Evolutionary conservation across 2,113 vertebrate genomes (phyloP).

Genomic region (Parus major): DNA sequence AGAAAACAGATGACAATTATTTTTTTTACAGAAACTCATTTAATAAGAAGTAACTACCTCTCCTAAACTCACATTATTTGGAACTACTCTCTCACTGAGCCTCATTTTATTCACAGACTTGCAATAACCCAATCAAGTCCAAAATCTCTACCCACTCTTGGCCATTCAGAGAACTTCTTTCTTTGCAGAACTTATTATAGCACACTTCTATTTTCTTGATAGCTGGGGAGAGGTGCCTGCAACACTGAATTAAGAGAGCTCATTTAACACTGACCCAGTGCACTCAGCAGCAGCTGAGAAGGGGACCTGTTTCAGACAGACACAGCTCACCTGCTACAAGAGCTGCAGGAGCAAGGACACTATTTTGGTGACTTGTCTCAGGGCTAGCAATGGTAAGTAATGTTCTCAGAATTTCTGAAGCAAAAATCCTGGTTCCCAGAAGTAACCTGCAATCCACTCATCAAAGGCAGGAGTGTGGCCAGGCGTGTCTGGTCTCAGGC

Average conservation of each 20-base stretch:
- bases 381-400: background rate
- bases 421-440: background rate
- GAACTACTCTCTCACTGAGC: background rate
- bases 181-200: background rate
- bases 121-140: background rate
- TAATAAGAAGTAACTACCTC: background rate
- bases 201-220: background rate
- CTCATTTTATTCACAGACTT: background rate
- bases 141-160: background rate
- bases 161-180: background rate
- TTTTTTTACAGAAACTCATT: background rate
- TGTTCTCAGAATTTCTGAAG: background rate
- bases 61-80: background rate
- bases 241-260: background rate
- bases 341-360: background rate
- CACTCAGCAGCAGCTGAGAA: background rate
- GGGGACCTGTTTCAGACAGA: background rate
- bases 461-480: background rate
- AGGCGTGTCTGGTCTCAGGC: background rate
- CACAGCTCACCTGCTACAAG: background rate
- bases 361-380: background rate
- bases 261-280: background rate
- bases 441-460: background rate
- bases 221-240: background rate
- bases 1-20: conserved; percentile 19